Base-by-base conservation (phyloP, 2,888 invertebrate species). In the Eucera pruinosa region DNA sequence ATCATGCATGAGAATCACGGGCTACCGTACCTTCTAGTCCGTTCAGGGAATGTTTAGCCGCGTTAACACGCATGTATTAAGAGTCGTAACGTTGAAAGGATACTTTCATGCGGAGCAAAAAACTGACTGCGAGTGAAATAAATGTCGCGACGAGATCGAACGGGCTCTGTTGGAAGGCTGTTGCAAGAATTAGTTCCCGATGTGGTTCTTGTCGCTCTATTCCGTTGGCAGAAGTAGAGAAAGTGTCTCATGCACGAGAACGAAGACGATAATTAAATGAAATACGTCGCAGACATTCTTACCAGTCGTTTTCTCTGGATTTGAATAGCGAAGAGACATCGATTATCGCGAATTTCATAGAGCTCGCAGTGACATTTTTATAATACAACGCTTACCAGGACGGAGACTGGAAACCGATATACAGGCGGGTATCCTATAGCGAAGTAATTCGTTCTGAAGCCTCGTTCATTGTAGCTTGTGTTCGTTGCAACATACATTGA, bases 261-360 rank as follows among this genome's bases (percentile, higher is more conserved):
- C 73, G 54, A 15, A 57, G 4, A 72, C 66, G 66, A 77, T 70
- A 80, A 82, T 67, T 76, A 73, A 71, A 77, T 57, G 55, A 48
- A 39, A 43, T 77, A 23, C 48, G 30, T 39, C 41, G 45, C 43
- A 45, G 48, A 70, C 73, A 50, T 61, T 61, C 77, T 52, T 50
- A n/a, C n/a, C n/a, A 72, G 39, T 68, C 72, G 62, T 70, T 61
- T 27, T 69, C 57, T 60, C 54, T 27, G 57, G 30, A 62, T 43
- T 27, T 27, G 62, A 48, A 52, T 45, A 65, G 54, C 33, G 43
- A 39, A 54, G 30, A 48, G 33, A 64, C 80, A 75, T 78, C 80
- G 71, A 80, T 78, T 67, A 47, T 23, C 41, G 11, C 15, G 43
- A 41, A 36, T 39, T 60, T 52, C 27, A 20, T 18, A 18, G 70